Conservation (phyloP, 2,888 invertebrate species). For the Andrena minutula region DNA sequence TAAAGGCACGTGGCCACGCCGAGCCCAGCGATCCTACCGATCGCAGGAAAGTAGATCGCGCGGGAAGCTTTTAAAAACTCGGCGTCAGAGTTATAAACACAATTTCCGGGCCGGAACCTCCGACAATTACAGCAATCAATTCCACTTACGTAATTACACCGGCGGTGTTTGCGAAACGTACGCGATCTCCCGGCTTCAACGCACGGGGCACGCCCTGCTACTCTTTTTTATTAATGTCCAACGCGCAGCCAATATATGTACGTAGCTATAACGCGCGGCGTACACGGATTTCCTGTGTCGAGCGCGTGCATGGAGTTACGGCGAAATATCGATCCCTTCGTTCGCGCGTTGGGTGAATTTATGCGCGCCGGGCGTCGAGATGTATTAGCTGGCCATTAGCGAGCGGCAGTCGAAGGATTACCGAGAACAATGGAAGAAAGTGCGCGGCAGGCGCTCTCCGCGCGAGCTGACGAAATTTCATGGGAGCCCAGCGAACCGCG, state of each 20-base stretch:
- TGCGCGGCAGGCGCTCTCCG: not conserved
- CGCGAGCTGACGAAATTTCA: slow-evolving; percentile 22
- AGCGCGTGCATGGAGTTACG: not conserved
- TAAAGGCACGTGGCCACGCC: not conserved
- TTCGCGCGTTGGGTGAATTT: slow-evolving; percentile 12
- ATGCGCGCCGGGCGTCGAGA: not conserved
- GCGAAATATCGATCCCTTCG: slow-evolving; percentile 10
- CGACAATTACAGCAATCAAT: slow-evolving; percentile 68
- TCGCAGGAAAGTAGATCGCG: slow-evolving; percentile 44
- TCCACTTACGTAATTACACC: slow-evolving; percentile 61
- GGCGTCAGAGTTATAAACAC: slow-evolving; percentile 59
- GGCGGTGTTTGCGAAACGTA: slow-evolving; percentile 52
- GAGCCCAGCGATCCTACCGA: not conserved
- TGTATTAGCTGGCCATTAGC: slow-evolving; percentile 2
- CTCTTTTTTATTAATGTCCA: slow-evolving; percentile 11
- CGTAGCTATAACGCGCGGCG: not conserved
- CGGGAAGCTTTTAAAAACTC: slow-evolving; percentile 60
- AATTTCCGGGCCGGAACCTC: slow-evolving; percentile 70
- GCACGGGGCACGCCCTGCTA: slow-evolving; percentile 37
- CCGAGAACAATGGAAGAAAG: slow-evolving; percentile 14
- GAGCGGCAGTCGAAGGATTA: slow-evolving; percentile 7
- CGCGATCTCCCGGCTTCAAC: slow-evolving; percentile 45
- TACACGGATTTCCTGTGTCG: slow-evolving; percentile 20
- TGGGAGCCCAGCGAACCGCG: slow-evolving; percentile 16
- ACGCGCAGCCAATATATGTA: slow-evolving; percentile 8